A percentile compares a stretch with the other conserved stretches of the same genome.
Conservation (phyloP, 2,113 vertebrate genomes). For the Strix aluco region DNA sequence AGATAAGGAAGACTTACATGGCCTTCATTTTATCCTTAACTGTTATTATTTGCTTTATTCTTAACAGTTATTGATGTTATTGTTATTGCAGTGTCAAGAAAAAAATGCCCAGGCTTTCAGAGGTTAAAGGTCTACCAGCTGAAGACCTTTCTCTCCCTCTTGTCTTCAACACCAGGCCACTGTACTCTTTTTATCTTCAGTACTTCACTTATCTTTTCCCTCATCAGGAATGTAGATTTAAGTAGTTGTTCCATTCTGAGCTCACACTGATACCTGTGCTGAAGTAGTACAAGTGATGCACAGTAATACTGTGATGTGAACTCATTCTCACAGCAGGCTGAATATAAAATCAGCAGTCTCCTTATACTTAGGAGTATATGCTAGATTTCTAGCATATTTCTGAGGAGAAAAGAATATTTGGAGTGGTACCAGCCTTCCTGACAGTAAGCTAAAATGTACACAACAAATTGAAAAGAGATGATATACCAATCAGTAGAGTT, state of each 20-base stretch:
- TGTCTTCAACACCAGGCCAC: not conserved
- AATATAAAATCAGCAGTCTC: not conserved
- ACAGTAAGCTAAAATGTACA: not conserved
- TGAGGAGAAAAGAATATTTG: not conserved
- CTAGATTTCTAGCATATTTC: not conserved
- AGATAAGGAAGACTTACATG: slow-evolving; percentile 53
- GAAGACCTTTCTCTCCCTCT: not conserved
- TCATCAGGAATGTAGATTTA: not conserved
- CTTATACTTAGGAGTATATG: not conserved
- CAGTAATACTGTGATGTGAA: not conserved
- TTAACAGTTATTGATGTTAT: not conserved
- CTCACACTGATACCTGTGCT: not conserved
- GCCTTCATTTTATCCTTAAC: slow-evolving; percentile 12
- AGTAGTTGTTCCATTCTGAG: not conserved
- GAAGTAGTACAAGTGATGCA: not conserved
- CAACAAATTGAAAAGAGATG: not conserved
- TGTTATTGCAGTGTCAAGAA: slow-evolving; percentile 24
- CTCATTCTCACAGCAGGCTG: not conserved
- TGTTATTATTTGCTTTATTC: not conserved
- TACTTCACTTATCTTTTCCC: not conserved
- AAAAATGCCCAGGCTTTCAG: not conserved
- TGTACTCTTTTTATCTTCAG: not conserved
- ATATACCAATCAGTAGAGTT: not conserved
- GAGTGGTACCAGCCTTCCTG: not conserved
- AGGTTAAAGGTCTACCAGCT: not conserved